Base-by-base conservation (phyloP, 2,113 vertebrate species). In the Misgurnus anguillicaudatus region DNA sequence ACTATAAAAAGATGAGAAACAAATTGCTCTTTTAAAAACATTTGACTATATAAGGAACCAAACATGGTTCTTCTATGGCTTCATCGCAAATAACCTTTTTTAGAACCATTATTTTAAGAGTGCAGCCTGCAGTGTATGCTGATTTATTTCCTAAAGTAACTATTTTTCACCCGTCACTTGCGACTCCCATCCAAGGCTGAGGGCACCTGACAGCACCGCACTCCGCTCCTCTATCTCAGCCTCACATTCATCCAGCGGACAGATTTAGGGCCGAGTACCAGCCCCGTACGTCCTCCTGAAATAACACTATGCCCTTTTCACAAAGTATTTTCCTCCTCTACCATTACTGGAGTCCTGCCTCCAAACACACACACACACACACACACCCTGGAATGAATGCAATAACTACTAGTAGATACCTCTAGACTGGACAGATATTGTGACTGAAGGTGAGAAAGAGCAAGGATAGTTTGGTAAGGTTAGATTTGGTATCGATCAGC, bases 401-500 rank as follows among this genome's bases (percentile, higher is more conserved):
- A 61, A 72, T 65, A 38, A 8, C 45, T 3, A 65, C 68, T 42
- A 72, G 31, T 31, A 31, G 24, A 31, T 72, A 39, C 58, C 36
- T 64, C 57, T 7, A 53, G 17, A 45, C 58, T 53, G 10, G 36
- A n/a, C 16, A 71, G 16, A 71, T 58, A 74, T 24, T 4, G 9
- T 57, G n/a, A 17, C 16, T 36, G 38, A 11, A 5, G 2, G 51
- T 3, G 51, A 53, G 69, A 41, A 38, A 57, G 60, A 72, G 78
- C 6, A 48, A 79, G 78, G 39, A 47, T 65, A 38, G 62, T 72
- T 45, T 41, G 68, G 58, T 39, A 72, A 63, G 36, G 36, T 64
- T 73, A 62, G 78, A 79, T 73, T 45, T 48, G 31, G 47, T 79
- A 79, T 79, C n/a, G 78, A 79, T 79, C 68, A 65, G 45, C 21